Conservation (phyloP, 1,140 invertebrate species). For the Meloidogyne exigua region DNA sequence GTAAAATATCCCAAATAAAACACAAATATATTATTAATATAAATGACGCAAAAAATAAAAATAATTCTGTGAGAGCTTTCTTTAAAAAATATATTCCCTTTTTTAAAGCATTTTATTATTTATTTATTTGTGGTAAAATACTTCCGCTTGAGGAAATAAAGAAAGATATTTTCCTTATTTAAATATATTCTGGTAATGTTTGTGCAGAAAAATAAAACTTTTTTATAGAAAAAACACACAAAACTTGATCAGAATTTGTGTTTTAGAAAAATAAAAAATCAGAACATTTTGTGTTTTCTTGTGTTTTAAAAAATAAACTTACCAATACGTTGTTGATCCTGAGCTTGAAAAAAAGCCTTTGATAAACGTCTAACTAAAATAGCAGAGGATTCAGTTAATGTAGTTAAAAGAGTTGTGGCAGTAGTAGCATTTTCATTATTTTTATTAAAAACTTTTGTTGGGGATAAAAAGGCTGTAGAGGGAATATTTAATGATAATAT, state of each 20-base stretch:
- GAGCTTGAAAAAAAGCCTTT: slow-evolving; percentile 62
- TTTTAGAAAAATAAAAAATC: no score
- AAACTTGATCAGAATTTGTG: no score
- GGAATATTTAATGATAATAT: not conserved
- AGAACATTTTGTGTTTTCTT: not conserved
- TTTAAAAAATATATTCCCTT: not conserved
- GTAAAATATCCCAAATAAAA: not conserved
- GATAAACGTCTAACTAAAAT: slow-evolving; percentile 63
- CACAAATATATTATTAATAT: not conserved
- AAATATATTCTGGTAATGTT: not conserved
- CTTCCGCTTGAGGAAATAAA: not conserved
- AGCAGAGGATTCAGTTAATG: slow-evolving; percentile 43
- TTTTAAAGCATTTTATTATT: no score
- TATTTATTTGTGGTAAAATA: not conserved
- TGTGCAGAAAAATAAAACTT: not conserved
- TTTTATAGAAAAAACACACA: not conserved
- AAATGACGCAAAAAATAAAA: not conserved
- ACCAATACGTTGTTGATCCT: slow-evolving; percentile 55
- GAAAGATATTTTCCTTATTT: not conserved
- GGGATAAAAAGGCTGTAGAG: not conserved
- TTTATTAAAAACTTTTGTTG: not conserved
- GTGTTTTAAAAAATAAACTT: slow-evolving; percentile 27
- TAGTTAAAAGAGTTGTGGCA: slow-evolving; percentile 18
- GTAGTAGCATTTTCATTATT: not conserved
- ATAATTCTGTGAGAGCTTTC: not conserved